Conservation (phyloP, 2,797 vertebrate species). For the Mus minutoides region DNA sequence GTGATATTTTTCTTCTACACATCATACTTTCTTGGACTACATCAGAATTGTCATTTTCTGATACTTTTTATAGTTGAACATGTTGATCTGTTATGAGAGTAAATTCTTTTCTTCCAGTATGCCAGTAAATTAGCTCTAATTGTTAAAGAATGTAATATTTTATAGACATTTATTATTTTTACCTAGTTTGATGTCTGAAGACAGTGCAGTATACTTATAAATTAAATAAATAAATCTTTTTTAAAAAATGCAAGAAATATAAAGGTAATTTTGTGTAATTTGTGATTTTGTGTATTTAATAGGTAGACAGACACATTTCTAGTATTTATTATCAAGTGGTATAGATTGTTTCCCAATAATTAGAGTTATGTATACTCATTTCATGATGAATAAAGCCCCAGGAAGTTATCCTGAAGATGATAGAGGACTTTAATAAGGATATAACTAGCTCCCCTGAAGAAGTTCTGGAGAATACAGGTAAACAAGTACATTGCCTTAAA, state of each 20-base stretch:
- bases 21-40: neutral
- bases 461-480: too few species aligned
- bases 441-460: too few species aligned
- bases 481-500: too few species aligned
- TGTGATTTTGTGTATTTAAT: neutral
- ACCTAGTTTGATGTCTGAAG: neutral
- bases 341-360: neutral
- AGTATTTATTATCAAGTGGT: neutral
- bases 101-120: neutral
- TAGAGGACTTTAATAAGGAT: neutral
- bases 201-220: too few species aligned
- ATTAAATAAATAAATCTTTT: too few species aligned
- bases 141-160: neutral
- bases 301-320: neutral
- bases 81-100: neutral
- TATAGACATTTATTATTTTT: neutral
- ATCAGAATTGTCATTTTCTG: slow-evolving; percentile 19
- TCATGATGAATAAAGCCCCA: neutral
- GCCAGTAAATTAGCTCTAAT: neutral
- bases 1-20: slow-evolving; percentile 1
- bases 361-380: neutral
- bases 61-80: neutral
- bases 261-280: neutral
- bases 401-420: neutral
- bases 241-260: too few species aligned